These are phyloP conservation scores for Anguilla megastoma DNA, from an alignment of 2,797 vertebrate genomes.

Conservation along the genomic window DNA sequence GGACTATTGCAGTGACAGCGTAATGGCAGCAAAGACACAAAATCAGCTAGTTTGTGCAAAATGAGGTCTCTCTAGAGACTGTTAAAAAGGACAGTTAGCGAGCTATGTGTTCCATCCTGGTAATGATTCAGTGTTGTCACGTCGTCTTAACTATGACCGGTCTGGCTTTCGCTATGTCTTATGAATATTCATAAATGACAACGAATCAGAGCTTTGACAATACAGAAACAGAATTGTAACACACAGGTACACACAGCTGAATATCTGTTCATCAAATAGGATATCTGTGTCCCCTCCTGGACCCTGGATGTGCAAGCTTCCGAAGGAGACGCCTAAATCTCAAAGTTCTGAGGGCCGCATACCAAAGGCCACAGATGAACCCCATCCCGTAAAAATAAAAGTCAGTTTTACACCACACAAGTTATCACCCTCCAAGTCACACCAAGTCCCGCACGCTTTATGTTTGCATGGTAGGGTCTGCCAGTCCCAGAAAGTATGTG, in stretches of 20 bases:
- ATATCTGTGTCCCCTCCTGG: background rate
- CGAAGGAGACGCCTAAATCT: background rate
- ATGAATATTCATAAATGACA: background rate
- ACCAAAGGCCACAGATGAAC: background rate
- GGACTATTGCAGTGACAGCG: background rate
- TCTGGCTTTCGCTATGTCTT: background rate
- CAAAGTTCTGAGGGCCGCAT: background rate
- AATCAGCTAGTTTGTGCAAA: background rate
- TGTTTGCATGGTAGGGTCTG: background rate
- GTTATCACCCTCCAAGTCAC: background rate
- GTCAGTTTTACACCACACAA: background rate
- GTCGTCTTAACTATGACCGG: background rate
- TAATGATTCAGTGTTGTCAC: background rate
- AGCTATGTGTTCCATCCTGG: background rate
- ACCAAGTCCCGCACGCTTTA: background rate
- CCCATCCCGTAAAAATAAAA: background rate
- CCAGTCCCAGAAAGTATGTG: background rate
- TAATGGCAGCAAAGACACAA: background rate
- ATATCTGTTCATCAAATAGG: background rate
- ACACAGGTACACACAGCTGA: background rate
- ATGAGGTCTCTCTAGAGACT: background rate
- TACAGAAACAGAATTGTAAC: background rate
- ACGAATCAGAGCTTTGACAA: background rate
- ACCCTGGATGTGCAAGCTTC: background rate
- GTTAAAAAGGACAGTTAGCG: background rate